Evolutionary conservation across 1,140 invertebrate genomes (phyloP), one percentile per base, ranked within the genome.

Genomic region (Cylas formicarius): DNA sequence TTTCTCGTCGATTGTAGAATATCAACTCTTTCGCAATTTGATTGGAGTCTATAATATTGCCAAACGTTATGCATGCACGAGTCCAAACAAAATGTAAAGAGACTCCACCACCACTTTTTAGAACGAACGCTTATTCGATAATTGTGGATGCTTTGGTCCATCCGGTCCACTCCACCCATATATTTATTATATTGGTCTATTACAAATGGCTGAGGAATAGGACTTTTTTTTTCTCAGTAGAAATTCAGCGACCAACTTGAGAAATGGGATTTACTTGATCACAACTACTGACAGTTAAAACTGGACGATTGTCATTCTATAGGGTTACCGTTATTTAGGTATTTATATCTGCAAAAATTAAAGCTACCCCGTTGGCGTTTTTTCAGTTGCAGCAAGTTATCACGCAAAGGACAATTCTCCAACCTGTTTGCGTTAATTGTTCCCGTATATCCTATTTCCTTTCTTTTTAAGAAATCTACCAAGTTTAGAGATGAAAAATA

Each of bases 121-220:
- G 40, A 35, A 10, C 41, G 10, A 23, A 58, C 38, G 21, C 21
- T 34, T 20, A 57, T 43, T 29, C 55, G 24, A 40, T 57, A 57
- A 11, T 50, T 40, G 16, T 22, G 8, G 27, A 58, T 45, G 14
- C 45, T 52, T 39, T 50, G 23, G 34, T 53, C 52, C 40, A 55
- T 41, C 23, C 44, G 53, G 43, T 65, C 61, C 31, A 58, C 53
- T 27, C 57, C 59, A 37, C 60, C 60, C 61, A 58, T 63, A 36
- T 51, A 38, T 50, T 58, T 63, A 43, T 62, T 62, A 49, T 60
- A 61, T 45, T 52, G 39, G 19, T 40, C 8, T 19, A 53, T 47
- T n/a, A 53, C 53, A 28, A 28, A 48, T 11, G 40, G 50, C 44
- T 57, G 50, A 26, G 56, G 24, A 14, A 58, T 22, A 18, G 49